Base-by-base conservation (phyloP, 2,888 invertebrate species). In the Galeruca laticollis region DNA sequence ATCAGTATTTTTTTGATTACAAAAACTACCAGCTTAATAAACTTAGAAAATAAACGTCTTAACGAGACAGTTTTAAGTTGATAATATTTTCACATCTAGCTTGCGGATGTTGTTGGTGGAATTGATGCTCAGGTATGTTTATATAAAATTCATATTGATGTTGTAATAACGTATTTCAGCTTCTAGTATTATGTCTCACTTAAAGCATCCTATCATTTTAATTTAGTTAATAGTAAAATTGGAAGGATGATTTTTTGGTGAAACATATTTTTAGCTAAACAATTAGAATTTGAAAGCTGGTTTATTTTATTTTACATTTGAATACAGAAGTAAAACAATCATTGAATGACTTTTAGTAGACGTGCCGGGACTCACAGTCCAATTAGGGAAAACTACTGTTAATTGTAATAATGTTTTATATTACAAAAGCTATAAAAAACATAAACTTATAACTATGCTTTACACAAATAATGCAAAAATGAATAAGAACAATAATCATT, bases 111-210 rank as follows among this genome's bases (percentile, higher is more conserved):
- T 67, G 76, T 78, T 75, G 81, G 77, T 74, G 83, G 84, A 78
- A 83, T 83, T 86, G 91, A 91, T 87, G 90, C 89, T 80, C 90
- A 91, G 91, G 91, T 91, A 90, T 89, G 81, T 78, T 70, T 66
- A 59, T 51, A 63, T 20, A 64, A 71, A 54, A 67, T 62, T 73
- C 49, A 69, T 66, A 57, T 64, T 62, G 63, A 70, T 73, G 69
- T 70, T 75, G 62, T 70, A 26, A 10, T 11, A 37, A 52, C 6
- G 18, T 54, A 43, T 63, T 3, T 52, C 15, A 10, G 18, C 21
- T 31, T n/a, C n/a, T n/a, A n/a, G n/a, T n/a, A n/a, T n/a, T 57
- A 57, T 18, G 8, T 26, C 4, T 6, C 26, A 40, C 40, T 40
- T n/a, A 4, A 40, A 40, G 40, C 40, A 40, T 40, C n/a, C 40